Percentiles rank a stretch among this genome's conserved stretches.
Evolutionary conservation across 2,888 invertebrate genomes (phyloP).

Genomic region (Mechanitis messenoides): DNA sequence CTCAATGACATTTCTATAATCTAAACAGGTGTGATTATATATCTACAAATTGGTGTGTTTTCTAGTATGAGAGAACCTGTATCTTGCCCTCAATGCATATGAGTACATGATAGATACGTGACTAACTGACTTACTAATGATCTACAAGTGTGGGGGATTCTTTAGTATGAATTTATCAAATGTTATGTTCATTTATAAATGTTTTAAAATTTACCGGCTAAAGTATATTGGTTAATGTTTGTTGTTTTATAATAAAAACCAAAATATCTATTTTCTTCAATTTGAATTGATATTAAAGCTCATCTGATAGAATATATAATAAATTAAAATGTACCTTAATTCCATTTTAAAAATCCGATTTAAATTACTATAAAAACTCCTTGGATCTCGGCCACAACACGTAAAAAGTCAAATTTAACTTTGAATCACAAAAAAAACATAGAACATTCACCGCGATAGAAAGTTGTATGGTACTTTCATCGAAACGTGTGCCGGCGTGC

Average conservation of each 20-base stretch:
- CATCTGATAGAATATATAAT: not conserved
- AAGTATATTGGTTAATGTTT: no score
- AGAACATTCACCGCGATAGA: conserved; percentile 51
- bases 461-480: conserved; percentile 61
- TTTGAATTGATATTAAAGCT: not conserved
- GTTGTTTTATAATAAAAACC: no score
- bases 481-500: conserved; percentile 62
- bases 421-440: conserved; percentile 12
- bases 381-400: conserved; percentile 31
- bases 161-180: no score
- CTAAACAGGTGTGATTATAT: not conserved
- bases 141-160: no score
- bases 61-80: conserved; percentile 1
- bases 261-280: no score
- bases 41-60: not conserved
- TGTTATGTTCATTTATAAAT: no score
- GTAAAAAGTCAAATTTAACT: conserved; percentile 16
- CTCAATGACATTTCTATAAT: not conserved
- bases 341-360: conserved; percentile 19
- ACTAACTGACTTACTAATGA: not conserved
- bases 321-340: conserved; percentile 6
- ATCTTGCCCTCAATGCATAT: not conserved
- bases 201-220: no score
- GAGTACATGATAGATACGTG: conserved; percentile 3
- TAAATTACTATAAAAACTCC: not conserved